Evolutionary conservation across 2,113 vertebrate genomes (phyloP).

Genomic region (Oreochromis aureus): DNA sequence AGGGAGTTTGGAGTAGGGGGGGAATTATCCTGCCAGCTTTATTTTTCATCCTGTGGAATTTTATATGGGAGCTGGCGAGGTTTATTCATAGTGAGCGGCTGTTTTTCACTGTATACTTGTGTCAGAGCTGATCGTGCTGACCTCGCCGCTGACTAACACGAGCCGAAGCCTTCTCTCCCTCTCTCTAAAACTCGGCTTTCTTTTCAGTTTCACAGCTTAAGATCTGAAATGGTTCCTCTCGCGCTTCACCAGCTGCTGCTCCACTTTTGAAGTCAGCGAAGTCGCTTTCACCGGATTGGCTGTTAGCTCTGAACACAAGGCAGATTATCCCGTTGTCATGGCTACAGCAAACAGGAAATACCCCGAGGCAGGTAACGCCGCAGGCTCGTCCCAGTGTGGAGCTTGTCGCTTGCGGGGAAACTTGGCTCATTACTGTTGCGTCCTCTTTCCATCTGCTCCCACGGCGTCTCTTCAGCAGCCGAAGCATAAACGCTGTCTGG

Average conservation of each 20-base stretch:
- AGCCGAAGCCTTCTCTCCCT: background rate
- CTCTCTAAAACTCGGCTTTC: background rate
- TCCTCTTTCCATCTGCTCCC: conserved; percentile 51
- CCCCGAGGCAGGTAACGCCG: conserved; percentile 59
- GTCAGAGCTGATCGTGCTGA: background rate
- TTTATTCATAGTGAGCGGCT: background rate
- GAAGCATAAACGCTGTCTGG: conserved; percentile 5
- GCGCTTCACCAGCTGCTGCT: conserved; percentile 51
- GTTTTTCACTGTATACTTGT: background rate
- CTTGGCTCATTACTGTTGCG: conserved; percentile 25
- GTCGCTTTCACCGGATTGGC: conserved; percentile 29
- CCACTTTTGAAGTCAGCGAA: conserved; percentile 36
- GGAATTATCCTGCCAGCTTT: conserved; percentile 14
- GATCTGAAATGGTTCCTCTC: background rate
- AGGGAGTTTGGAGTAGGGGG: background rate
- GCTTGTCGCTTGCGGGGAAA: conserved; percentile 11
- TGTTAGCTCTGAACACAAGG: conserved; percentile 12
- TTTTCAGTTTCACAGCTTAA: background rate
- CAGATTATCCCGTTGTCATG: conserved; percentile 62
- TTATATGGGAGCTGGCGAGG: background rate
- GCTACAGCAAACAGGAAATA: conserved; percentile 70
- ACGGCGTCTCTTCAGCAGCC: conserved; percentile 39
- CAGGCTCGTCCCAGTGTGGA: conserved; percentile 30
- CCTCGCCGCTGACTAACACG: background rate
- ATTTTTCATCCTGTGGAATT: conserved; percentile 18